A percentile compares a stretch with the other conserved stretches of the same genome.
Evolutionary conservation across 2,888 invertebrate genomes (phyloP).

Genomic region (Lasioglossum villosulum): DNA sequence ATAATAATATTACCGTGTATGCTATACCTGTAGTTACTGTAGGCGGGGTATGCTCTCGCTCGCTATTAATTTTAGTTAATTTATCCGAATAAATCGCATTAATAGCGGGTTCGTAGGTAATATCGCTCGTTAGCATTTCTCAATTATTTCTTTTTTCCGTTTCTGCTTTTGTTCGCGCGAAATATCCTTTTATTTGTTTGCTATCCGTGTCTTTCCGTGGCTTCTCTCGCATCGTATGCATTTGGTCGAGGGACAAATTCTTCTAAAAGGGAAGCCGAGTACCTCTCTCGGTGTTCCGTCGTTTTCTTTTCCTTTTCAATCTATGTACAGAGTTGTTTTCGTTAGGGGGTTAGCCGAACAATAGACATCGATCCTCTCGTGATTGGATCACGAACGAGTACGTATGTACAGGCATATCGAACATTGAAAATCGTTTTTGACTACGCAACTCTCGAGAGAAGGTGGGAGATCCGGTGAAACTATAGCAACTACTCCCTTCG

Average conservation of each 20-base stretch:
- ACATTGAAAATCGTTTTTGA: neutral
- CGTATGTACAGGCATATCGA: neutral
- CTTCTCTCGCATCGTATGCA: slow-evolving; percentile 41
- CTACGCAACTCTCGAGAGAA: neutral
- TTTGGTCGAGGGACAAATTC: slow-evolving; percentile 69
- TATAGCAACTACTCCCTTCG: neutral
- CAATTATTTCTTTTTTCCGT: slow-evolving; percentile 4
- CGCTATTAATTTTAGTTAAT: slow-evolving; percentile 80
- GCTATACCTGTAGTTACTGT: slow-evolving; percentile 82
- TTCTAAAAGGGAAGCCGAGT: slow-evolving; percentile 70
- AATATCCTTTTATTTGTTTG: neutral
- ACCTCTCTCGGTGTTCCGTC: slow-evolving; percentile 70
- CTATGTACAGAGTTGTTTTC: slow-evolving; percentile 63
- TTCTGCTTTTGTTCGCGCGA: neutral
- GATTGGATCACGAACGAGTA: slow-evolving; percentile 67
- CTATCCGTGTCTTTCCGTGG: slow-evolving; percentile 47
- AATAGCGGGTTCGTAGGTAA: slow-evolving; percentile 71
- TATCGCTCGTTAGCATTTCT: slow-evolving; percentile 71
- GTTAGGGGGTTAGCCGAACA: slow-evolving; percentile 56
- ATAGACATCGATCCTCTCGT: slow-evolving; percentile 61
- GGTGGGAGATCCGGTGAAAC: neutral
- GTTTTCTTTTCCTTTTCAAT: slow-evolving; percentile 24
- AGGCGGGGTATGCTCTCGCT: slow-evolving; percentile 83
- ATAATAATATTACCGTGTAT: slow-evolving; percentile 83
- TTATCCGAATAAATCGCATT: slow-evolving; percentile 75